A percentile compares a stretch with the other conserved stretches of the same genome.
phyloP scores from a whole-genome alignment of 2,797 vertebrate species.

The Psittacula echo region DNA sequence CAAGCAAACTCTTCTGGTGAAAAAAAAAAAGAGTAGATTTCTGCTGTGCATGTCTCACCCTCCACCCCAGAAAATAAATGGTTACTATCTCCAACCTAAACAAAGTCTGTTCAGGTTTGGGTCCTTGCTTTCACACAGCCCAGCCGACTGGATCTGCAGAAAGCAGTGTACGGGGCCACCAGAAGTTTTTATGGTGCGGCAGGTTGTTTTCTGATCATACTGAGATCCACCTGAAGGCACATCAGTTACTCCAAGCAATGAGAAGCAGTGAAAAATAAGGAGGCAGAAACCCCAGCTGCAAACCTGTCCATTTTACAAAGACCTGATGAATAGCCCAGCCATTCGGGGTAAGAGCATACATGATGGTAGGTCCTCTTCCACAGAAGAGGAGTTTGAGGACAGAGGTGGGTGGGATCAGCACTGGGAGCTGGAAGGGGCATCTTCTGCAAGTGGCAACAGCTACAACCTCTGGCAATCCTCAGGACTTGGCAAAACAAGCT shows the following conservation, averaged over 20 bases:
- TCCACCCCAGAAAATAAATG: neutral
- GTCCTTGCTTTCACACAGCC: neutral
- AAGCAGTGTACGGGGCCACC: fast-evolving
- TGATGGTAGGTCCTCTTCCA: neutral
- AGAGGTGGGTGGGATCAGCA: neutral
- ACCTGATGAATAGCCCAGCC: fast-evolving
- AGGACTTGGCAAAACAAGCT: neutral
- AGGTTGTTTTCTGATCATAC: neutral
- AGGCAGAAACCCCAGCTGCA: neutral
- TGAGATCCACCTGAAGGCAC: neutral
- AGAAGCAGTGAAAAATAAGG: neutral
- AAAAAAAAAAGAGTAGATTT: neutral
- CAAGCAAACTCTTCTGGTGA: neutral
- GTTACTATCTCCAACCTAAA: neutral
- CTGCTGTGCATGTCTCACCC: neutral
- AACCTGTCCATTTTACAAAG: neutral
- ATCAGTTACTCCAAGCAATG: neutral
- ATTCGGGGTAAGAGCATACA: neutral
- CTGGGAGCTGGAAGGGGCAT: neutral
- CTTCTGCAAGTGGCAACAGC: neutral
- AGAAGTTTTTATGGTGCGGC: neutral
- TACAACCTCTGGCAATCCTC: neutral
- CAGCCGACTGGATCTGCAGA: neutral
- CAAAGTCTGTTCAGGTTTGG: neutral
- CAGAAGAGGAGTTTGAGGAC: neutral